These are phyloP conservation scores for Lithophane ornitopus DNA, from an alignment of 2,888 invertebrate genomes.

Conservation along the genomic window DNA sequence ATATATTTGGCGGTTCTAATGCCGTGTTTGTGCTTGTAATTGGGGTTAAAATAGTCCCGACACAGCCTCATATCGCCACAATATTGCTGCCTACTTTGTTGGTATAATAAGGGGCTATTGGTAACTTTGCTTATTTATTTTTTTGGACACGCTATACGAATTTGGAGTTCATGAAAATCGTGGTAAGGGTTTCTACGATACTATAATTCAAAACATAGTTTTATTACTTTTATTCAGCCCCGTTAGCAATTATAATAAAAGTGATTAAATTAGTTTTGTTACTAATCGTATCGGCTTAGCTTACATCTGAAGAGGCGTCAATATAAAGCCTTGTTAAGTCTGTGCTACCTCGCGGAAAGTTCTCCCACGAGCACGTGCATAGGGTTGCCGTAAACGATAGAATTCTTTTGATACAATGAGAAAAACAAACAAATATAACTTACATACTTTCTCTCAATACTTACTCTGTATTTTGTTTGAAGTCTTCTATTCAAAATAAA, in stretches of 20 bases:
- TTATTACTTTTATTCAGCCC: conserved; percentile 13
- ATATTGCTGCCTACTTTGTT: conserved; percentile 48
- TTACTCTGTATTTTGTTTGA: conserved; percentile 50
- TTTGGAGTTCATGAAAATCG: conserved; percentile 25
- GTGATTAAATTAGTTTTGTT: conserved; percentile 44
- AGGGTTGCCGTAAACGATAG: conserved; percentile 61
- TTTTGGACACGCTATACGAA: conserved; percentile 52
- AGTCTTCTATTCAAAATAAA: conserved; percentile 54
- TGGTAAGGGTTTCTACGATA: conserved; percentile 39
- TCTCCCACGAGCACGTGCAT: conserved; percentile 65
- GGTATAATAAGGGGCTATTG: conserved; percentile 55
- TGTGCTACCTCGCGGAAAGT: conserved; percentile 80
- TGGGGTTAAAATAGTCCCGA: conserved; percentile 55
- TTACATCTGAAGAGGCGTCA: conserved; percentile 73
- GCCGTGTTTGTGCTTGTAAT: conserved; percentile 62
- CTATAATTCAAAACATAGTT: conserved; percentile 25
- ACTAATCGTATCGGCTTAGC: conserved; percentile 65
- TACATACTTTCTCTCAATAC: conserved; percentile 42
- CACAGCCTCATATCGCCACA: conserved; percentile 38
- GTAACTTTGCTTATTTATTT: conserved; percentile 51
- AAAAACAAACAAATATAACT: conserved; percentile 50
- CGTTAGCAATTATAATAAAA: conserved; percentile 9
- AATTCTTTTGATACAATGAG: conserved; percentile 59
- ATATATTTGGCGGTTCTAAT: conserved; percentile 55
- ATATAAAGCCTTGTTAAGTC: conserved; percentile 82